These are phyloP conservation scores for Sebastes kiyomatsui DNA, from an alignment of 2,797 vertebrate species.

Conservation along the genomic window DNA sequence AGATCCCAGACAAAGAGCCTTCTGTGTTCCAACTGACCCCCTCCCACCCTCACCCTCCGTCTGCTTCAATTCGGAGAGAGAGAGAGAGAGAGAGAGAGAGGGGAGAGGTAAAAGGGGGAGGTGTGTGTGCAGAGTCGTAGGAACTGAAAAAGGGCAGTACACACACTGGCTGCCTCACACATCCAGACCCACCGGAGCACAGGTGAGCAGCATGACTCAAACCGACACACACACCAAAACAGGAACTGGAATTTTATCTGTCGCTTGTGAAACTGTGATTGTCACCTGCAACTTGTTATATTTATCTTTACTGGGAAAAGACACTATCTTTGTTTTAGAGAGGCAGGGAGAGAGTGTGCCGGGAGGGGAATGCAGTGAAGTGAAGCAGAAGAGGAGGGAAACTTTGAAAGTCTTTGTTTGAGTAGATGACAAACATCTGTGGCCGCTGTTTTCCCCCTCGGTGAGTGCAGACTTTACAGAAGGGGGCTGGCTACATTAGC, in stretches of 20 bases:
- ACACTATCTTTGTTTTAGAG: conserved; percentile 62
- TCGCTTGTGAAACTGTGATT: conserved; percentile 22
- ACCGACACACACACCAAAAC: conserved; percentile 25
- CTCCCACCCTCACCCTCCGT: conserved; percentile 71
- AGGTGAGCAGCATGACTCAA: conserved; percentile 74
- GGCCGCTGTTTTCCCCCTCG: conserved; percentile 46
- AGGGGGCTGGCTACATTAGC: conserved; percentile 42
- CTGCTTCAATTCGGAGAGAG: conserved; percentile 64
- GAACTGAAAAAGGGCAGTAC: conserved; percentile 78
- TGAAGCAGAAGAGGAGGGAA: conserved; percentile 53
- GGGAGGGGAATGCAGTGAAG: background rate
- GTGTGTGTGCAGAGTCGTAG: conserved; percentile 55
- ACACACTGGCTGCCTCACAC: conserved; percentile 65
- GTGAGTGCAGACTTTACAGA: conserved; percentile 50
- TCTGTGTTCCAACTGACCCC: conserved; percentile 86
- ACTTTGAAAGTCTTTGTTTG: conserved; percentile 73
- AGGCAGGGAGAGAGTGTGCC: background rate
- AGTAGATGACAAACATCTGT: conserved; percentile 80
- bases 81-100: conserved; percentile 24
- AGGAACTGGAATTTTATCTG: conserved; percentile 49
- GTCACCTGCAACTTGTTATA: conserved; percentile 60
- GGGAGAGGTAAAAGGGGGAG: conserved; percentile 67
- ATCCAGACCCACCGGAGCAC: conserved; percentile 72
- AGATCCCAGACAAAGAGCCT: conserved; percentile 85
- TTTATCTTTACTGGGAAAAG: conserved; percentile 65